Percentiles rank a stretch among this genome's conserved stretches.
phyloP scores from a whole-genome alignment of 2,113 vertebrate genomes.

The Scopus umbretta region DNA sequence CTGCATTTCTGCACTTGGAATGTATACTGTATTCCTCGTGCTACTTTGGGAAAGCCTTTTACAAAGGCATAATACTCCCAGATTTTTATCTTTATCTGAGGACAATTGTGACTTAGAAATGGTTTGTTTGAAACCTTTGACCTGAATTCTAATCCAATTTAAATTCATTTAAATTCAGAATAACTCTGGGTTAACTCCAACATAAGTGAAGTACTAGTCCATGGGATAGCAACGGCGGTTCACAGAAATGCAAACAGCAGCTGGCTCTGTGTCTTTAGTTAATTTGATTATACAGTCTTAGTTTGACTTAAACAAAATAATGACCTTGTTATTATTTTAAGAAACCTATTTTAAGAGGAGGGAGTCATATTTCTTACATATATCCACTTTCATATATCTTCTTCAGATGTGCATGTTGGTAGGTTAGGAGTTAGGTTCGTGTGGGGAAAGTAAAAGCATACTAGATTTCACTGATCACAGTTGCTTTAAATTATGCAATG shows the following conservation, averaged over 20 bases:
- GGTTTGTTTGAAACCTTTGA: not conserved
- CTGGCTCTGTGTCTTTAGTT: not conserved
- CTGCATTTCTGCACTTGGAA: not conserved
- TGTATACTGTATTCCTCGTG: not conserved
- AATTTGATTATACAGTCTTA: conserved; percentile 19
- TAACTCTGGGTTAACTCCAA: not conserved
- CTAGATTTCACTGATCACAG: not conserved
- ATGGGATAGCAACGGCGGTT: not conserved
- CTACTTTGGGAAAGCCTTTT: not conserved
- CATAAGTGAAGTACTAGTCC: not conserved
- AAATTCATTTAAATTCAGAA: not conserved
- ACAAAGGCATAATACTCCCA: not conserved
- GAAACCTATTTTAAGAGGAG: not conserved
- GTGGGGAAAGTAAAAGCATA: not conserved
- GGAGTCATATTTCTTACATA: conserved; percentile 5
- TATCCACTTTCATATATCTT: conserved; percentile 5
- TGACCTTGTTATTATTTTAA: conserved; percentile 34
- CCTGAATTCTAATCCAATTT: not conserved
- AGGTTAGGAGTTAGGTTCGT: not conserved
- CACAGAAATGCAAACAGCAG: conserved; percentile 21
- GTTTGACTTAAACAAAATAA: conserved; percentile 14
- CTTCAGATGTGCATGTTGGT: not conserved
- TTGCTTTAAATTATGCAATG: conserved; percentile 17
- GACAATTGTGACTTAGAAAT: not conserved
- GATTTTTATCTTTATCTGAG: not conserved